phyloP scores from a whole-genome alignment of 2,113 vertebrate species.

The Thunnus thynnus region DNA sequence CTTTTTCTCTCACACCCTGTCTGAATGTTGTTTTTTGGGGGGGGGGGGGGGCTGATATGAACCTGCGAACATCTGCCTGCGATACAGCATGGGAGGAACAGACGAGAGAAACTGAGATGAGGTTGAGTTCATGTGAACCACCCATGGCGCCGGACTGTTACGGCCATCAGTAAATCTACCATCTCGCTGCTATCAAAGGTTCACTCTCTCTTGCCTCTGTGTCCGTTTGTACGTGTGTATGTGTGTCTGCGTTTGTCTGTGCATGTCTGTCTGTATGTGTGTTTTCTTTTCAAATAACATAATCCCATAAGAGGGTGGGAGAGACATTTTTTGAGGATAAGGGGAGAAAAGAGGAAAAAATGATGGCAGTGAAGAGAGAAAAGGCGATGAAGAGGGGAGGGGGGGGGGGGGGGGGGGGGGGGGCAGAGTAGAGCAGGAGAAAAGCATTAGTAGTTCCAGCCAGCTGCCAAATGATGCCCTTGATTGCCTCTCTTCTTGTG shows the following conservation, averaged over 20 bases:
- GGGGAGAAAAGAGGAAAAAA: slow-evolving; percentile 76
- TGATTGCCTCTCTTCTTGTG: slow-evolving; percentile 91
- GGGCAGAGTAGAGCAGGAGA: slow-evolving; percentile 70
- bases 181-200: slow-evolving; percentile 77
- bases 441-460: slow-evolving; percentile 92
- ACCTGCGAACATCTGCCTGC: slow-evolving; percentile 82
- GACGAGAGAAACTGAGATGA: slow-evolving; percentile 71
- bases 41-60: slow-evolving; percentile 59
- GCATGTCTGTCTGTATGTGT: slow-evolving; percentile 44
- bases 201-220: slow-evolving; percentile 49
- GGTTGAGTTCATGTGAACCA: slow-evolving; percentile 79
- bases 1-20: slow-evolving; percentile 59
- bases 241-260: slow-evolving; percentile 29
- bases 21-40: slow-evolving; percentile 57
- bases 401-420: slow-evolving; percentile 21
- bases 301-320: slow-evolving; percentile 79
- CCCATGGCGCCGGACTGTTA: slow-evolving; percentile 76
- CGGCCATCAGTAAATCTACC: slow-evolving; percentile 81
- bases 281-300: slow-evolving; percentile 77
- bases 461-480: slow-evolving; percentile 93
- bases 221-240: slow-evolving; percentile 30
- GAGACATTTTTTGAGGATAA: slow-evolving; percentile 74
- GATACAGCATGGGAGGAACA: slow-evolving; percentile 67
- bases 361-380: slow-evolving; percentile 71
- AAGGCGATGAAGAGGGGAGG: slow-evolving; percentile 66